Evolutionary conservation across 1,140 invertebrate species (phyloP).

Genomic region (Drosophila tani): DNA sequence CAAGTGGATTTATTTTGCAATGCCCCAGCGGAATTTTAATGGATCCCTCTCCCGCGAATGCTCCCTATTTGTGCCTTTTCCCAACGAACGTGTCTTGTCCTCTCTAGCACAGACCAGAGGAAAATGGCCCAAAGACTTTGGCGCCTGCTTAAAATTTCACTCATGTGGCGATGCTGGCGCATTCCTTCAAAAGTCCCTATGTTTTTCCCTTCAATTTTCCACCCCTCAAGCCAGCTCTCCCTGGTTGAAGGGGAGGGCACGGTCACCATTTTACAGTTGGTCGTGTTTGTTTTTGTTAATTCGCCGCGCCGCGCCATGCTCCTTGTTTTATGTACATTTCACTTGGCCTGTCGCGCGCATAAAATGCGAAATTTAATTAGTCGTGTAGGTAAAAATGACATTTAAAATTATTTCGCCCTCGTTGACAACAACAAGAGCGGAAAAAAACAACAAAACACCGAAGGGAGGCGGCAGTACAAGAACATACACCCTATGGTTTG

Average conservation of each 20-base stretch:
- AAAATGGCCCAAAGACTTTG: constrained; percentile 67
- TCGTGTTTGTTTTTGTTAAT: constrained; percentile 81
- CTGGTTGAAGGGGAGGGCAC: background rate
- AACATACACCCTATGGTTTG: background rate
- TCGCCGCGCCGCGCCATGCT: constrained; percentile 26
- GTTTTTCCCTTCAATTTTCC: constrained; percentile 10
- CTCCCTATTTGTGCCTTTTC: constrained; percentile 6
- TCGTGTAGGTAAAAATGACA: constrained; percentile 78
- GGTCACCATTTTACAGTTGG: constrained; percentile 65
- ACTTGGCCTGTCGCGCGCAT: constrained; percentile 60
- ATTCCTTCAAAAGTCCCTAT: constrained; percentile 25
- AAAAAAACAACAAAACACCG: background rate
- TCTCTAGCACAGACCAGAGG: constrained; percentile 29
- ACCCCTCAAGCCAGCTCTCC: background rate
- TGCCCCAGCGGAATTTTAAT: constrained; percentile 79
- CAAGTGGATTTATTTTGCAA: constrained; percentile 84
- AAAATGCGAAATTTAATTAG: constrained; percentile 82
- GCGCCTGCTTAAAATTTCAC: constrained; percentile 77
- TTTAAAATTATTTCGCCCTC: constrained; percentile 64
- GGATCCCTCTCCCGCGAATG: constrained; percentile 40
- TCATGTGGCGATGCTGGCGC: constrained; percentile 64
- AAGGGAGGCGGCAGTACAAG: background rate
- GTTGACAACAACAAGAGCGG: constrained; percentile 24
- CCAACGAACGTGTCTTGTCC: constrained; percentile 62
- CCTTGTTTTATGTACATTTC: constrained; percentile 75